Base-by-base conservation (phyloP, 2,888 invertebrate genomes). In the Zhuqinia jingwanae region DNA sequence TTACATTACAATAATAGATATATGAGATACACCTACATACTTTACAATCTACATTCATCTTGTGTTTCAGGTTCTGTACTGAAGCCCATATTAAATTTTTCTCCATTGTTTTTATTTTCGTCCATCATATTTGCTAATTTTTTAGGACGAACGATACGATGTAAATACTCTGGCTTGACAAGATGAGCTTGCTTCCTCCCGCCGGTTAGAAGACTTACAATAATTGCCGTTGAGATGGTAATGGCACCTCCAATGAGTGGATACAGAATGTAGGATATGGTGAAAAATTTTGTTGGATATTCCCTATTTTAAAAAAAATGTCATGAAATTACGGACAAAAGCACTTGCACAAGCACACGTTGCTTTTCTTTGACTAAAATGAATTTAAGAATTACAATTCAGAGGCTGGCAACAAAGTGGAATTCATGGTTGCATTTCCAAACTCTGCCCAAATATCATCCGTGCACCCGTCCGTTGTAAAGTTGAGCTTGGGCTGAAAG, bases 161-260 rank as follows among this genome's bases (percentile, higher is more conserved):
- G 89, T 22, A 89, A 56, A 53, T 81, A 89, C 47, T 89, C 85
- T 20, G 81, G 78, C 36, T 84, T 82, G 10, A 89, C 86, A 8
- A 77, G 27, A 10, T 86, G 75, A n/a, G 87, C 86, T 27, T 77
- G 65, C 13, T 47, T 50, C 27, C 50, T 30, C 15, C 87, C 81
- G 63, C 81, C 85, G 15, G 85, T 88, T 1, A 85, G 17, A 11
- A 87, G 42, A 27, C 89, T 89, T 15, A 88, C 27, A 0, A 88
- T 5, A 22, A 88, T 45, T 2, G 79, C 89, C 0, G 80, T 73
- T 2, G 60, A 25, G 10, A 88, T 88, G n/a, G 89, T 88, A 45
- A 89, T 87, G 30, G 87, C 15, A 13, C 88, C 86, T 58, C 89
- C 89, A 50, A 89, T 88, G 20, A 89, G 50, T 0, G 89, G 87